Evolutionary conservation across 2,113 vertebrate species (phyloP).

Genomic region (Hippolais icterina): DNA sequence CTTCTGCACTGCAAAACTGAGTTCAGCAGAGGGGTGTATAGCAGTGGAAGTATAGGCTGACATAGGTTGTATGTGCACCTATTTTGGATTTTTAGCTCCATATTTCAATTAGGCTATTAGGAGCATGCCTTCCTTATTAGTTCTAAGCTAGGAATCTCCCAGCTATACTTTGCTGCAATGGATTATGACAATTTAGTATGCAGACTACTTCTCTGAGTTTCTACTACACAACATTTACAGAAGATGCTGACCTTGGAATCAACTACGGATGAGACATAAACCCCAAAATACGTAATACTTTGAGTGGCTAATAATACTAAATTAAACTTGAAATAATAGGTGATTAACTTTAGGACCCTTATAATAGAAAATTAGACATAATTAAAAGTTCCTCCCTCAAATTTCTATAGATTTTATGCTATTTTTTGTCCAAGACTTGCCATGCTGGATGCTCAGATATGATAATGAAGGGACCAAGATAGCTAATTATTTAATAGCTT

Average conservation of each 20-base stretch:
- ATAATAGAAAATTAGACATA: background rate
- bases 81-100: background rate
- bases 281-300: background rate
- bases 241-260: background rate
- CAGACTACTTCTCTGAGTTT: background rate
- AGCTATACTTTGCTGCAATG: background rate
- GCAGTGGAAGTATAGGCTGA: background rate
- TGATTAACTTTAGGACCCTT: background rate
- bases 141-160: background rate
- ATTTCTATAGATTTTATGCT: background rate
- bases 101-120: background rate
- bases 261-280: background rate
- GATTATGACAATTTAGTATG: background rate
- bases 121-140: background rate
- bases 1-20: background rate
- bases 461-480: background rate
- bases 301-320: background rate
- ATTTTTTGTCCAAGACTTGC: background rate
- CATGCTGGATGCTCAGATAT: background rate
- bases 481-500: constrained; percentile 25
- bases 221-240: background rate
- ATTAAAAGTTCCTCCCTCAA: background rate
- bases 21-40: background rate
- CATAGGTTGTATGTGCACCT: background rate
- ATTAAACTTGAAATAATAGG: background rate